Evolutionary conservation across 2,888 invertebrate species (phyloP).

Genomic region (Andrena bucephala): DNA sequence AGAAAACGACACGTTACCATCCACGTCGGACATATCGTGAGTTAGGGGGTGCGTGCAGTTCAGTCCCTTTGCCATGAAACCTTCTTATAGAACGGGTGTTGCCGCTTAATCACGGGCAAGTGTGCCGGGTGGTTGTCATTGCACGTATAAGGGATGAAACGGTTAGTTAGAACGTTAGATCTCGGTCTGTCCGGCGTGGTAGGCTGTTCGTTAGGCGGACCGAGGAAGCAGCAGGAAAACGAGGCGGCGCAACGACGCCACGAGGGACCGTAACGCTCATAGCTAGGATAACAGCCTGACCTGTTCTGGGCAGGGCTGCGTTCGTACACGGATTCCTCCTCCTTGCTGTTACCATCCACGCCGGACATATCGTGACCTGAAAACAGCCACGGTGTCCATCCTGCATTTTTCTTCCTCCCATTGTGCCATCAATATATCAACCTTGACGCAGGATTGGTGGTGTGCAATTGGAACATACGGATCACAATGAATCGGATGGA

Average conservation of each 20-base stretch:
- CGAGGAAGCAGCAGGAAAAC: conserved; percentile 81
- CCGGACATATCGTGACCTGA: conserved; percentile 97
- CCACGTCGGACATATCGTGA: conserved; percentile 60
- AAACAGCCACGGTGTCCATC: conserved; percentile 65
- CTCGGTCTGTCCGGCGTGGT: conserved; percentile 80
- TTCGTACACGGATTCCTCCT: conserved; percentile 87
- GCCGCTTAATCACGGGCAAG: conserved; percentile 14
- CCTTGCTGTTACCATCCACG: conserved; percentile 94
- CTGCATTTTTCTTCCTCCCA: conserved; percentile 37
- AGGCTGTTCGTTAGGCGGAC: conserved; percentile 76
- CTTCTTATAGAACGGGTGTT: not conserved
- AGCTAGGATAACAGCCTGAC: conserved; percentile 92
- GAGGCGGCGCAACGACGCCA: conserved; percentile 86
- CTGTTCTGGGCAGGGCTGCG: conserved; percentile 90
- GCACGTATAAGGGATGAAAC: conserved; percentile 7
- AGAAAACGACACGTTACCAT: conserved; percentile 43
- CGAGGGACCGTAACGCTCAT: conserved; percentile 88
- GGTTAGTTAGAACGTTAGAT: conserved; percentile 22
- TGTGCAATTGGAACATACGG: conserved; percentile 3
- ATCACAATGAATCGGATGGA: not conserved
- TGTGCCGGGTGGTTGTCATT: conserved; percentile 1
- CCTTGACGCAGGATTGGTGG: conserved; percentile 59
- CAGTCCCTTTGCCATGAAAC: conserved; percentile 13
- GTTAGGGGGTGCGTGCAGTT: conserved; percentile 82
- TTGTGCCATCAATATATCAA: conserved; percentile 59